Evolutionary conservation across 2,113 vertebrate genomes (phyloP), one percentile per base, ranked within the genome.

Genomic region (Aythya baeri): DNA sequence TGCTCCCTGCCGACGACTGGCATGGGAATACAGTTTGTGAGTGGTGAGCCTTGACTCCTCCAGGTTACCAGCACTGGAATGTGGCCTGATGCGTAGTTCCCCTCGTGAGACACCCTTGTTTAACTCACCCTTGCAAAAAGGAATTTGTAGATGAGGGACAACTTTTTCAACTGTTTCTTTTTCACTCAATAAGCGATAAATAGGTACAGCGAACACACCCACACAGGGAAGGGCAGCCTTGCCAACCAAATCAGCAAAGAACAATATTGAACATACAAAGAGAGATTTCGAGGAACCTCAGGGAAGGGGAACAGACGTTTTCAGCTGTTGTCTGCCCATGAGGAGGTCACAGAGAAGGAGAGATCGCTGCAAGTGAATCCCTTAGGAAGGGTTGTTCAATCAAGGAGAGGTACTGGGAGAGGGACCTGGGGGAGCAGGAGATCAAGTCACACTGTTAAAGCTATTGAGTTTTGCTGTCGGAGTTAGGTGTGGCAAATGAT

Each of bases 161-260:
- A 17, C 26, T 85, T 87, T 87, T 87, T 71, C 50, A 83, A 83
- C 41, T 55, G n/a, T 87, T 91, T 83, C 38, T 44, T 89, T 94
- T 91, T 82, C 34, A 22, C 22, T 83, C 66, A 62, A 23, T 41
- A 73, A 84, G 18, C 38, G 23, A 12, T 79, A 26, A 29, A 26
- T 1, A 59, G 66, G 44, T 73, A 38, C 0, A 73, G 41, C 29
- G n/a, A 89, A 49, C 55, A 70, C 72, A 70, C 54, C 26, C 44
- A 27, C 14, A 2, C 3, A 43, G 62, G 71, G 68, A 80, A 54
- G 29, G 72, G 67, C 62, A 54, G 32, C 50, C 43, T 61, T 49
- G 32, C 49, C 62, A 84, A 44, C 61, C 15, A 20, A 55, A 46
- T 59, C 46, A 50, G 11, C 9, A 38, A 63, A 78, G 68, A 50